Evolutionary conservation across 2,888 invertebrate genomes (phyloP), one percentile per base, ranked within the genome.

Genomic region (Drosophila macrospina): DNA sequence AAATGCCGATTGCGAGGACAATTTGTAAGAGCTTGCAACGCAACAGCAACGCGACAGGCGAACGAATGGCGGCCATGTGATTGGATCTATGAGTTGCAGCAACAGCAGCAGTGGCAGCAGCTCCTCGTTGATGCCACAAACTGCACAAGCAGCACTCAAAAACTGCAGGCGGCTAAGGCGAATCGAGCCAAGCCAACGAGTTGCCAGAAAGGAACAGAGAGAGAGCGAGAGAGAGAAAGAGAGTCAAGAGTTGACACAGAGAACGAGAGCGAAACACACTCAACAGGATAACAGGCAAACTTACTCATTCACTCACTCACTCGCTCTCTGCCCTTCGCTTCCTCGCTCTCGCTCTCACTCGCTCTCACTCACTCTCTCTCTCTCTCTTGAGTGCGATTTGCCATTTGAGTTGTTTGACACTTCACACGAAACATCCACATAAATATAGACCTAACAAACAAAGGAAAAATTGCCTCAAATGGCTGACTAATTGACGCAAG

Each of bases 21-120:
- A 37, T 60, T 56, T 60, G n/a, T 64, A 82, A 69, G 48, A 24
- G 45, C 55, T 57, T 52, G 55, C 28, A 71, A 30, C 51, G 28
- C 39, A 37, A 59, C n/a, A 47, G 61, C 67, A 71, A 72, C 68
- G 80, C 83, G 86, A 69, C 68, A 67, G 64, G 73, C 69, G 74
- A 86, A 76, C 80, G 87, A 69, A 67, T 80, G 67, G 71, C 69
- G 54, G 65, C 80, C 88, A 86, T 83, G 84, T 83, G 84, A 88
- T 72, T 78, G 65, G 61, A 51, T 65, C 50, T 51, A 37, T 61
- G 81, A 44, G 63, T 64, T 71, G 69, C 86, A 78, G 66, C 54
- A 67, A 60, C 59, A 47, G 30, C 28, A 20, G 34, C 24, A 13
- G 47, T 39, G 16, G 42, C 36, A 20, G 50, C 44, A 44, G 42